phyloP scores from a whole-genome alignment of 2,113 vertebrate genomes.

The Scomber scombrus region DNA sequence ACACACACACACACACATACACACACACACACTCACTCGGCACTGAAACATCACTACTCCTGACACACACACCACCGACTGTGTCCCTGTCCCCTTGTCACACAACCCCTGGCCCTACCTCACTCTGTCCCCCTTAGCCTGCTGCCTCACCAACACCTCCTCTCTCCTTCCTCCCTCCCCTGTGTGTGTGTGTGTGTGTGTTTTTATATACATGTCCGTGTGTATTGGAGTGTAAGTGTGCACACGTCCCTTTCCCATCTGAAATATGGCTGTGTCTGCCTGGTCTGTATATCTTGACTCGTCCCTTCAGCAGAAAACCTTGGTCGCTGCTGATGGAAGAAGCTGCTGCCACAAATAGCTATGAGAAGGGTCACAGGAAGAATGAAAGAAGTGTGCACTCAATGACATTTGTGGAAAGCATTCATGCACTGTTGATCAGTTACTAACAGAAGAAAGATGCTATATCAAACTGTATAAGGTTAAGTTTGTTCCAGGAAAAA shows the following conservation, averaged over 20 bases:
- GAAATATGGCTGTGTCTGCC: conserved; percentile 75
- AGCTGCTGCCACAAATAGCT: conserved; percentile 66
- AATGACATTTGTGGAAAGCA: conserved; percentile 30
- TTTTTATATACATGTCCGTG: conserved; percentile 51
- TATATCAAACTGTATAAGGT: conserved; percentile 23
- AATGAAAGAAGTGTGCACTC: conserved; percentile 40
- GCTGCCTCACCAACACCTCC: conserved; percentile 60
- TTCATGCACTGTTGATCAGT: conserved; percentile 44
- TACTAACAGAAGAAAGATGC: conserved; percentile 24
- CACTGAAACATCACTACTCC: conserved; percentile 38
- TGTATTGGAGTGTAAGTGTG: conserved; percentile 58
- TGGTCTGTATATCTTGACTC: conserved; percentile 71
- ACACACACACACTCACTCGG: too few relatives aligned
- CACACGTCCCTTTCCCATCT: conserved; percentile 50
- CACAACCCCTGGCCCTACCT: conserved; percentile 74
- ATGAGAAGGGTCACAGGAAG: conserved; percentile 57
- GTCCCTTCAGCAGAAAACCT: conserved; percentile 71
- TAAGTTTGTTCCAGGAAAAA: conserved; percentile 16
- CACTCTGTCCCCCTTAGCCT: conserved; percentile 64
- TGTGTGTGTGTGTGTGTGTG: conserved; percentile 34
- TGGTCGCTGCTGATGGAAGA: conserved; percentile 73
- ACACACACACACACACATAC: conserved; percentile 20
- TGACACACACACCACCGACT: conserved; percentile 59
- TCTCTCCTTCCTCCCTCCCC: conserved; percentile 20
- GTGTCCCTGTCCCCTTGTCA: conserved; percentile 73